phyloP scores from a whole-genome alignment of 2,113 vertebrate genomes.

The Melanostigma gelatinosum region DNA sequence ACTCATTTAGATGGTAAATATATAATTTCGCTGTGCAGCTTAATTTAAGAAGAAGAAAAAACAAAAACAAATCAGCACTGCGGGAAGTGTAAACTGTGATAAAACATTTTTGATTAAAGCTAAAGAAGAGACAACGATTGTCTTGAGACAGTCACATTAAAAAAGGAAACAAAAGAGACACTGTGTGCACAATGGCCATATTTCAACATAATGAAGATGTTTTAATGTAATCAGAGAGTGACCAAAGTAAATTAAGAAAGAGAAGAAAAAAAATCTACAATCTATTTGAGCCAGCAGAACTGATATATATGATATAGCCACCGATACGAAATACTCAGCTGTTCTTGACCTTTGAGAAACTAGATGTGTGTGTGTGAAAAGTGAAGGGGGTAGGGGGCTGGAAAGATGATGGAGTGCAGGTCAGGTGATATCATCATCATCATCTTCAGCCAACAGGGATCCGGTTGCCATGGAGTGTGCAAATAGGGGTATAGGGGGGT shows the following conservation, averaged over 20 bases:
- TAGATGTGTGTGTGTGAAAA: constrained; percentile 21
- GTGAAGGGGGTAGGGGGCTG: not conserved
- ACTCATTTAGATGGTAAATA: not conserved
- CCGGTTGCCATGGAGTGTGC: constrained; percentile 61
- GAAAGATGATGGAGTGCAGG: constrained; percentile 47
- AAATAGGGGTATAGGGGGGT: not conserved
- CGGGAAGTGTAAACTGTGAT: not conserved
- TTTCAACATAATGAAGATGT: not conserved
- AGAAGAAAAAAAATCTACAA: not conserved
- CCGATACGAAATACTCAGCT: constrained; percentile 37
- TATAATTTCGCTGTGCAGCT: not conserved
- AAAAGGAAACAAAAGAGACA: not conserved
- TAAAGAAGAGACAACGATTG: not conserved
- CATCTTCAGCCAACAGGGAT: constrained; percentile 45
- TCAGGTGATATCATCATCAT: constrained; percentile 47
- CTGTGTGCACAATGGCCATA: not conserved
- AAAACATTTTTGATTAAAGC: not conserved
- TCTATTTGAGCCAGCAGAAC: constrained; percentile 1
- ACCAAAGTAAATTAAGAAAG: not conserved
- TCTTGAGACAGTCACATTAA: not conserved
- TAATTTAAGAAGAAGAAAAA: not conserved
- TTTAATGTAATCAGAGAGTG: not conserved
- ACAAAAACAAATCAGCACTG: not conserved
- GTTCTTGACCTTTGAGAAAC: constrained; percentile 39
- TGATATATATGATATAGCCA: constrained; percentile 13